A percentile compares a stretch with the other conserved stretches of the same genome.
Evolutionary conservation across 2,888 invertebrate genomes (phyloP).

Genomic region (Pachymerium ferrugineum): DNA sequence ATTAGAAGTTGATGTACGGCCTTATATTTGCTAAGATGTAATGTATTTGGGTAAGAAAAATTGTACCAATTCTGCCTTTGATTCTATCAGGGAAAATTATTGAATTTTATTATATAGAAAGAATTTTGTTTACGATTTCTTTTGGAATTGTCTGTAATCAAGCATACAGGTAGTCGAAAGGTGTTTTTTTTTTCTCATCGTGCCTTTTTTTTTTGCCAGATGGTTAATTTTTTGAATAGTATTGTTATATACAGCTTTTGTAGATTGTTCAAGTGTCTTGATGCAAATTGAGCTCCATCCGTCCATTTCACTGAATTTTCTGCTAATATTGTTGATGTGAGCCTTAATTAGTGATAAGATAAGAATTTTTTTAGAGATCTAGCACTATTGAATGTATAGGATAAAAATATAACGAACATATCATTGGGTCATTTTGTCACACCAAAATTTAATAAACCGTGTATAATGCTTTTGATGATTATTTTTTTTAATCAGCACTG

Average conservation of each 20-base stretch:
- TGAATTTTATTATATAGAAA: background rate
- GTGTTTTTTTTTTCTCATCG: conserved; percentile 6
- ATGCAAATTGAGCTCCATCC: conserved; percentile 12
- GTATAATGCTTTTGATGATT: too few species aligned
- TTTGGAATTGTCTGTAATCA: background rate
- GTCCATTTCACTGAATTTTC: conserved; percentile 10
- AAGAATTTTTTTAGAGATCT: background rate
- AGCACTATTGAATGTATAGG: background rate
- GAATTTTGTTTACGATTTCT: background rate
- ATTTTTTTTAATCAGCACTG: background rate
- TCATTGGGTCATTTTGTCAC: background rate
- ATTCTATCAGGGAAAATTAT: conserved; percentile 1
- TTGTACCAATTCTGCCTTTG: conserved; percentile 11
- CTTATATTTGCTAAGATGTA: background rate
- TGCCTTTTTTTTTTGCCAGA: background rate
- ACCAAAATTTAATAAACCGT: background rate
- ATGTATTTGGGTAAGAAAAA: background rate
- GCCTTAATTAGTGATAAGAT: background rate
- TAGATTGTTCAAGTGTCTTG: background rate
- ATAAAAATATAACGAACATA: background rate
- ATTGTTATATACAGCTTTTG: background rate
- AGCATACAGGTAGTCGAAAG: background rate
- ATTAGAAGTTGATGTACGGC: background rate
- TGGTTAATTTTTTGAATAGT: background rate
- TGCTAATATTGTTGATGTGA: conserved; percentile 20